Evolutionary conservation across 2,113 vertebrate species (phyloP), one percentile per base, ranked within the genome.

Genomic region (Sprattus sprattus): DNA sequence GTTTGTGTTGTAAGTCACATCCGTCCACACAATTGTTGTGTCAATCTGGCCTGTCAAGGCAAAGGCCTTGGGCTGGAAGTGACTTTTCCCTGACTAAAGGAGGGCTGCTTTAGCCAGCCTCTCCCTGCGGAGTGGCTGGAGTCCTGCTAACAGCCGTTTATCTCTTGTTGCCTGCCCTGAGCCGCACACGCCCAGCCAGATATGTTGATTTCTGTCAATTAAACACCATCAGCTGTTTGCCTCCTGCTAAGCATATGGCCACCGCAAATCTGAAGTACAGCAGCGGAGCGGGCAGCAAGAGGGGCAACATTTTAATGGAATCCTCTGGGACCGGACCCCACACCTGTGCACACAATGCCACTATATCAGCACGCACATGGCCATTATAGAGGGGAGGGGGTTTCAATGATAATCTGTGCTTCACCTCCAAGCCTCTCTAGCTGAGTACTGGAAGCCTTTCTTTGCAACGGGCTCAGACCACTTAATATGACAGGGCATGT

Each of bases 151-250:
- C 84, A 52, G 81, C 82, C 71, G 81, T 84, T 88, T 81, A 90
- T 87, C 67, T 57, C 49, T 54, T 15, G 84, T 83, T 57, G 83
- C 85, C 32, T 82, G 2, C 44, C 71, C 45, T 32, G 22, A 78
- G 84, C 84, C 45, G 18, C 82, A 83, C 49, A 52, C 45, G 22
- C 49, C n/a, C 28, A 22, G 75, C 89, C 90, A 93, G 95, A 95
- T 94, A 95, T 96, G 95, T 95, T 95, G 94, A 95, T 96, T 94
- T 94, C 86, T 93, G 90, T 95, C 94, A 95, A 95, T 96, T 96
- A 96, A 94, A 94, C 91, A 91, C 92, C 86, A 90, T 96, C 95
- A 95, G 94, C 94, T 96, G 95, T 94, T 95, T 92, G 93, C 93
- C 92, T 95, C 93, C 93, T 95, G 94, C 91, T 91, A 93, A 93